Evolutionary conservation across 2,113 vertebrate genomes (phyloP).

Genomic region (Oncorhynchus tshawytscha): DNA sequence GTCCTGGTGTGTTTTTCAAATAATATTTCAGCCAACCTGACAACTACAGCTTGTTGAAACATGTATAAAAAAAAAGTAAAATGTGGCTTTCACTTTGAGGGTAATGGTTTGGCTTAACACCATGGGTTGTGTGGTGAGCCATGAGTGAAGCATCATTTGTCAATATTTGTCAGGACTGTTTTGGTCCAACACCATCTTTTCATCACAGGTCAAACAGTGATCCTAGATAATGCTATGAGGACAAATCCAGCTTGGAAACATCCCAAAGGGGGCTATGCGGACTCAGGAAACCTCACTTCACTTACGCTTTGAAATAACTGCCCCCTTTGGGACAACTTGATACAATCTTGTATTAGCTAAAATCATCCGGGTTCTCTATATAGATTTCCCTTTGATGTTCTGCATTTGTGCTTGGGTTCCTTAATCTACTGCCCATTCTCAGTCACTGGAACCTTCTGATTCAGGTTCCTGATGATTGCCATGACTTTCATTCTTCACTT

Average conservation of each 20-base stretch:
- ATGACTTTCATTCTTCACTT: neutral
- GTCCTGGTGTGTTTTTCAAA: neutral
- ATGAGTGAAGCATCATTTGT: neutral
- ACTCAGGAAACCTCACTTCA: neutral
- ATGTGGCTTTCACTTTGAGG: neutral
- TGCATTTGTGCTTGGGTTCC: neutral
- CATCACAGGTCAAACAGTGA: conserved; percentile 17
- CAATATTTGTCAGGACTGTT: neutral
- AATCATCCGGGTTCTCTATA: neutral
- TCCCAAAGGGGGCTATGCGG: neutral
- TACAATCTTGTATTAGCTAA: neutral
- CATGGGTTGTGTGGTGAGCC: neutral
- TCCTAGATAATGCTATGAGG: conserved; percentile 5
- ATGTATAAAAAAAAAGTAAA: neutral
- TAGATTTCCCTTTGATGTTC: conserved; percentile 1
- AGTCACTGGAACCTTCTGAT: neutral
- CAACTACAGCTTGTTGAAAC: neutral
- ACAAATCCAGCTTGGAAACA: conserved; percentile 4
- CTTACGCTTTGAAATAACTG: conserved; percentile 6
- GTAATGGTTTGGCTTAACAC: neutral
- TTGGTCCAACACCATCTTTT: conserved; percentile 6
- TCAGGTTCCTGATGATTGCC: neutral
- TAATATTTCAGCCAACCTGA: neutral
- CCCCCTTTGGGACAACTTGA: neutral
- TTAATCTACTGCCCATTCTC: neutral